Percentiles rank a stretch among this genome's conserved stretches.
These are phyloP conservation scores for Calameuta idolon DNA, from an alignment of 2,888 invertebrate genomes.

Conservation along the genomic window DNA sequence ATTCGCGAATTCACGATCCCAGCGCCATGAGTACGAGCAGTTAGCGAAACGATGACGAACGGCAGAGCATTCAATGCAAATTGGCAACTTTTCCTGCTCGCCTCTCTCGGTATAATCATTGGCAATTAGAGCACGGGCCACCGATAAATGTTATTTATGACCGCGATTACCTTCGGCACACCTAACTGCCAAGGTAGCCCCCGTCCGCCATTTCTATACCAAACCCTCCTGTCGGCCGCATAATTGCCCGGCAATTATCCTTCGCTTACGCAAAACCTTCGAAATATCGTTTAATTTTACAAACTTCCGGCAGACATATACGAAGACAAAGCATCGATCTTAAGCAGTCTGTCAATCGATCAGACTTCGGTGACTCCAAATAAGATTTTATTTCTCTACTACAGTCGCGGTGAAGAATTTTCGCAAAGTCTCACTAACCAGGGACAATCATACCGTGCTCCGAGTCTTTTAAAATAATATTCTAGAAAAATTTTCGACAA, in stretches of 20 bases:
- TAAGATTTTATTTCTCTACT: not conserved
- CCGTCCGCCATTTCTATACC: conserved; percentile 26
- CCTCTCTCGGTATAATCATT: conserved; percentile 52
- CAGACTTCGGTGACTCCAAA: not conserved
- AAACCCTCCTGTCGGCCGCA: conserved; percentile 27
- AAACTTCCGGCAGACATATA: not conserved
- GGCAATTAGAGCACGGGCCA: conserved; percentile 56
- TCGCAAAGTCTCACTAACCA: not conserved
- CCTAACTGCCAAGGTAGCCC: conserved; percentile 44
- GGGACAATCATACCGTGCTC: not conserved
- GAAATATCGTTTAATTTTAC: conserved; percentile 14
- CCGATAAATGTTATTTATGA: conserved; percentile 62
- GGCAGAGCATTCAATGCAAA: conserved; percentile 49
- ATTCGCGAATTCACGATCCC: conserved; percentile 2
- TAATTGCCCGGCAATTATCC: conserved; percentile 52
- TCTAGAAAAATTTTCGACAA: conserved; percentile 40
- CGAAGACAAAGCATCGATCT: not conserved
- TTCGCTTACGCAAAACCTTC: conserved; percentile 44
- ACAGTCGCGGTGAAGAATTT: not conserved
- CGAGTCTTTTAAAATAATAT: conserved; percentile 43
- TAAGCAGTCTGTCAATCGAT: not conserved
- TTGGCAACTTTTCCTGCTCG: conserved; percentile 52
- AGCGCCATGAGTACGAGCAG: not conserved
- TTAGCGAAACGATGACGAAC: conserved; percentile 30
- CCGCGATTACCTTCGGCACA: conserved; percentile 57